Conservation (phyloP, 64 coral and sea anemone species). For the Dendronephthya gigantea region DNA sequence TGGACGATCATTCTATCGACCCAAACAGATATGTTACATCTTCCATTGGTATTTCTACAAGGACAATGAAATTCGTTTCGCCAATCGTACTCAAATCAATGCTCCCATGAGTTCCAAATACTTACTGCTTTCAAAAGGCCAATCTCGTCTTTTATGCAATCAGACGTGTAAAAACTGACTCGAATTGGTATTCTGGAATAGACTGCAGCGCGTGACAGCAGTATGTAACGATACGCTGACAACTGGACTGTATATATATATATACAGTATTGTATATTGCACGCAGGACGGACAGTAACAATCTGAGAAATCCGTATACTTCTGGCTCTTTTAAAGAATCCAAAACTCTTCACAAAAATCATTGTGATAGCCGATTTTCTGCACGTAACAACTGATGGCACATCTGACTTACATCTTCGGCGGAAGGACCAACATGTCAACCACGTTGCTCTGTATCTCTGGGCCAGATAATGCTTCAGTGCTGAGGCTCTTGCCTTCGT, state of each 20-base stretch:
- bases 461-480: constrained; percentile 55
- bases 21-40: constrained; percentile 48
- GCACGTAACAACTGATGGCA: constrained; percentile 45
- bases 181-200: constrained; percentile 24
- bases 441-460: constrained; percentile 52
- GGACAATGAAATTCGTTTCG: constrained; percentile 35
- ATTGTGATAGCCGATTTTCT: constrained; percentile 46
- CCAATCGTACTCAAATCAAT: constrained; percentile 41
- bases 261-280: constrained; percentile 47
- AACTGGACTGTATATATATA: constrained; percentile 23
- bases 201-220: constrained; percentile 37
- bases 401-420: constrained; percentile 60
- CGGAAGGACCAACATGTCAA: constrained; percentile 44
- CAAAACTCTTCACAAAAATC: constrained; percentile 46
- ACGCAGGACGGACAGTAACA: constrained; percentile 69
- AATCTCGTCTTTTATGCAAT: constrained; percentile 36
- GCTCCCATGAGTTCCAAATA: constrained; percentile 49
- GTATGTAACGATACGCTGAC: constrained; percentile 29
- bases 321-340: constrained; percentile 23
- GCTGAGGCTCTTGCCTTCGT: constrained; percentile 57
- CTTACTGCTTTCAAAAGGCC: constrained; percentile 45
- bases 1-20: constrained; percentile 32
- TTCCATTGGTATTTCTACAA: constrained; percentile 15
- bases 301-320: not conserved
- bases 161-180: constrained; percentile 20